Base-by-base conservation (phyloP, 2,888 invertebrate genomes). In the Elmis aenea region DNA sequence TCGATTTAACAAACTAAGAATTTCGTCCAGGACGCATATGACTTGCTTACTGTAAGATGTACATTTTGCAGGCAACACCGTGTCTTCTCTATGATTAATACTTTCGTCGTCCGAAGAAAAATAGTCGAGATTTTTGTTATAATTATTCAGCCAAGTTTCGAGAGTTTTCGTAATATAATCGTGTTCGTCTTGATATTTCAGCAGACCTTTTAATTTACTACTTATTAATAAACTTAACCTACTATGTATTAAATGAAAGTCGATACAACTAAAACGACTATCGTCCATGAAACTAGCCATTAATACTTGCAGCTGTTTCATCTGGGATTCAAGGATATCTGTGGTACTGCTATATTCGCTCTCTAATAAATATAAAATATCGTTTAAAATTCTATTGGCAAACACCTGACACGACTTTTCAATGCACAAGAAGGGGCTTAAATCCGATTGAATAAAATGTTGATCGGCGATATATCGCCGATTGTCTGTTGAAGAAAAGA, bases 201-300 rank as follows among this genome's bases (percentile, higher is more conserved):
- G 34, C 26, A 70, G 68, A 30, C 70, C 69, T 2, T 68, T 57
- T 11, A 83, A 56, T 59, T 77, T 79, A 48, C 72, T 75, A 2
- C 76, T 75, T 0, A 81, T 76, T 11, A 82, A 60, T 46, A 76
- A 73, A 0, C 81, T 81, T 33, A 84, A 65, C 24, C 84, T 68
- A 0, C 78, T 76, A 57, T 85, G 85, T 21, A 79, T 74, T 39
- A 78, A 64, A 6, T 75, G 71, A 54, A 84, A 83, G 57, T 83
- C 77, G 9, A 72, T 70, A 3, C 71, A 62, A 5, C 41, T 44
- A 59, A 83, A 84, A 42, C 83, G 65, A 12, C 70, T 67, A 58
- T 85, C 84, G 44, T 79, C 77, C 73, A 79, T 79, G 58, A 81
- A 85, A 21, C 81, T 80, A 32, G 69, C 72, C 25, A 83, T 78